phyloP scores from a whole-genome alignment of 2,113 vertebrate genomes.

The Gobius niger region DNA sequence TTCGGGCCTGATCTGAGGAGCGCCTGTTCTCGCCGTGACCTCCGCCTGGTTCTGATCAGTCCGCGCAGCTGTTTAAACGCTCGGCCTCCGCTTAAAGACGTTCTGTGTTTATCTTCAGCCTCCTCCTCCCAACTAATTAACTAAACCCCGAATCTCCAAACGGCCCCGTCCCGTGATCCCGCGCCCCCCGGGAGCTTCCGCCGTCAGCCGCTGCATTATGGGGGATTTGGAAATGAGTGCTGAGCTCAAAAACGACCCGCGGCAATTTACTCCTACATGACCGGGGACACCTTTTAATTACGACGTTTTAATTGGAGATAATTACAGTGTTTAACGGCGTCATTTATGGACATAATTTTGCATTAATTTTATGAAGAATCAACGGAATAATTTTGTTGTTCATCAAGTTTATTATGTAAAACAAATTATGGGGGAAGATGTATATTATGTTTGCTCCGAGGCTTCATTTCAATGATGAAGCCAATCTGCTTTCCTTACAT shows the following conservation, averaged over 20 bases:
- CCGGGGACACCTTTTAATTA: conserved; percentile 59
- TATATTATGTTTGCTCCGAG: conserved; percentile 6
- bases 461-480: too few relatives aligned
- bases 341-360: background rate
- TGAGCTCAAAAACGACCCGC: conserved; percentile 44
- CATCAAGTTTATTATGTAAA: conserved; percentile 19
- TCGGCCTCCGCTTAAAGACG: conserved; percentile 43
- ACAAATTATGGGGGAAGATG: conserved; percentile 13
- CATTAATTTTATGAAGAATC: background rate
- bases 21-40: background rate
- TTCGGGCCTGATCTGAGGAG: background rate
- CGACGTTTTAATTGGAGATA: conserved; percentile 60
- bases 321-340: conserved; percentile 37
- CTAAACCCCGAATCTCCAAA: conserved; percentile 59
- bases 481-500: too few relatives aligned
- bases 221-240: conserved; percentile 55
- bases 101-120: conserved; percentile 62
- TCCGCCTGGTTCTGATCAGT: conserved; percentile 39
- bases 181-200: conserved; percentile 42
- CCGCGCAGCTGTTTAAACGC: conserved; percentile 45
- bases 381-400: background rate
- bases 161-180: conserved; percentile 46
- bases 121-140: conserved; percentile 63
- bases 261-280: conserved; percentile 61
- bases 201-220: conserved; percentile 62